These are phyloP conservation scores for Drosophila subquinaria DNA, from an alignment of 2,888 invertebrate genomes.

Conservation along the genomic window DNA sequence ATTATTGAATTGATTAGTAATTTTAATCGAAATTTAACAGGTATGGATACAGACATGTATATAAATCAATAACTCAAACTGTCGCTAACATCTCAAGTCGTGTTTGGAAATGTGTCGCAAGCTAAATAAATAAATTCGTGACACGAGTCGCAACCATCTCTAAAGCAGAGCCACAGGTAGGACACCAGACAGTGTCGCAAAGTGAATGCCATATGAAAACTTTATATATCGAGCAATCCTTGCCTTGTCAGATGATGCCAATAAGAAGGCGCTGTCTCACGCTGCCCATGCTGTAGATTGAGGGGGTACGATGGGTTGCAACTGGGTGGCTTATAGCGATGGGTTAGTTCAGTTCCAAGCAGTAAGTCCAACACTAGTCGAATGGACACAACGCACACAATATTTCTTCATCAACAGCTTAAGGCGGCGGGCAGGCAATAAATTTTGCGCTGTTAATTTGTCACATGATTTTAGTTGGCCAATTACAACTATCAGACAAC, in stretches of 20 bases:
- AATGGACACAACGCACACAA: constrained; percentile 63
- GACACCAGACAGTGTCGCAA: background rate
- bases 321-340: background rate
- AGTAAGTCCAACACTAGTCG: background rate
- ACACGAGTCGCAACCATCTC: constrained; percentile 5
- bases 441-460: constrained; percentile 83
- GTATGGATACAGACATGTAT: background rate
- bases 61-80: background rate
- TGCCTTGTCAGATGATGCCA: constrained; percentile 50
- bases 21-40: too few relatives aligned
- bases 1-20: too few relatives aligned
- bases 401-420: constrained; percentile 81
- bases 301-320: background rate
- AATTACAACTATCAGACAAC: constrained; percentile 76
- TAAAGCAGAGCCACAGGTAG: constrained; percentile 15
- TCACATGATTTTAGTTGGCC: constrained; percentile 83
- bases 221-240: constrained; percentile 30
- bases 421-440: constrained; percentile 81
- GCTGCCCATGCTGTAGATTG: constrained; percentile 26
- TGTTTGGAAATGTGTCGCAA: background rate
- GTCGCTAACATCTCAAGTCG: background rate
- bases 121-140: too few relatives aligned
- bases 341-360: background rate
- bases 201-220: constrained; percentile 17
- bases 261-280: constrained; percentile 71